Conservation (phyloP, 2,797 vertebrate species). For the Lates japonicus region DNA sequence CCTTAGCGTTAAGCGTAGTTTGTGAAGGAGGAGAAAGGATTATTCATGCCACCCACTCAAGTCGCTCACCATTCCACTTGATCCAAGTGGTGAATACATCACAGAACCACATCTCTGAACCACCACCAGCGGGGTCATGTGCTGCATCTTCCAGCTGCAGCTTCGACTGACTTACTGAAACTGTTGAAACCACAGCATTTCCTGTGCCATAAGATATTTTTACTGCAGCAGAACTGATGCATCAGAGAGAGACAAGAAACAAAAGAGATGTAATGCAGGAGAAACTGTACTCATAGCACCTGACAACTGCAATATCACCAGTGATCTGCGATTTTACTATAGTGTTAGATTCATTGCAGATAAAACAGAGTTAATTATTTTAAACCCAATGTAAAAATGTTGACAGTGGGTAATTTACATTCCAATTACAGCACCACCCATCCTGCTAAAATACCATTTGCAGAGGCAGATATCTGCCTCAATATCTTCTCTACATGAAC, state of each 20-base stretch:
- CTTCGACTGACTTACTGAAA: conserved; percentile 5
- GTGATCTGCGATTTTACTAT: background rate
- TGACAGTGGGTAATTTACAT: background rate
- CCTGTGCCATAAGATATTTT: conserved; percentile 62
- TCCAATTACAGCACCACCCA: background rate
- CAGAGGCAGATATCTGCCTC: conserved; percentile 23
- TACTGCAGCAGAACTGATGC: conserved; percentile 47
- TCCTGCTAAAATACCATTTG: conserved; percentile 14
- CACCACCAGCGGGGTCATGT: conserved; percentile 6
- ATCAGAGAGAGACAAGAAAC: conserved; percentile 11
- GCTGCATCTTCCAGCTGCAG: conserved; percentile 56
- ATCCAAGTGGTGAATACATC: conserved; percentile 22
- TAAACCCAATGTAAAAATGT: background rate
- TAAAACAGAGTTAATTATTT: background rate
- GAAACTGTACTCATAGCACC: background rate
- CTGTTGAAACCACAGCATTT: conserved; percentile 64
- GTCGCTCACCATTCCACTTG: background rate
- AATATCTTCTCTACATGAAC: conserved; percentile 1
- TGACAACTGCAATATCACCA: background rate
- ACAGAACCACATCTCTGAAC: background rate
- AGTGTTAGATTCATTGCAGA: background rate
- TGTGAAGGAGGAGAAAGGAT: background rate
- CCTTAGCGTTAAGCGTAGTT: background rate
- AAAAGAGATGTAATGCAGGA: background rate
- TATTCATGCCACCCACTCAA: conserved; percentile 11